A percentile compares a stretch with the other conserved stretches of the same genome.
Evolutionary conservation across 2,113 vertebrate genomes (phyloP).

Genomic region (Nesospiza acunhae): DNA sequence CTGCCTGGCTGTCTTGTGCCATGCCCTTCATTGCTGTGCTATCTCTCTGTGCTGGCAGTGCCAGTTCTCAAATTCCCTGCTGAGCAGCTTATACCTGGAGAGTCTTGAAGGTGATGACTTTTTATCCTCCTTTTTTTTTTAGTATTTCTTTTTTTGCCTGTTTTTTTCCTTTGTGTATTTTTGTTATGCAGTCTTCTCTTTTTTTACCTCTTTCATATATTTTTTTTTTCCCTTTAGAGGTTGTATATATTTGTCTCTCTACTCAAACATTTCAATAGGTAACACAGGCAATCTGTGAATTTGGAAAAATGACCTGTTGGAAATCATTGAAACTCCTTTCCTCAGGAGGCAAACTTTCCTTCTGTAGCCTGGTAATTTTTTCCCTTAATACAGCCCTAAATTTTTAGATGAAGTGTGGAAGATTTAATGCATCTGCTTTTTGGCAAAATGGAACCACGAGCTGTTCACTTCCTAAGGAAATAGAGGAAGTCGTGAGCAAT

Average conservation of each 20-base stretch:
- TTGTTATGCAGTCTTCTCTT: not conserved
- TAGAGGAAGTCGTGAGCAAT: not conserved
- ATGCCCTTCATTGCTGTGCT: not conserved
- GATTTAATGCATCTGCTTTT: not conserved
- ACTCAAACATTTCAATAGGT: not conserved
- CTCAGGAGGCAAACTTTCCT: not conserved
- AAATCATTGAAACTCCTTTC: not conserved
- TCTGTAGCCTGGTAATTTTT: not conserved
- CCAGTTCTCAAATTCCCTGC: not conserved
- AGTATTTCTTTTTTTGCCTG: not conserved
- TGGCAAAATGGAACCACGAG: not conserved
- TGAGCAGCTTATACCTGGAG: not conserved
- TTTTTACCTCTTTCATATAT: too few relatives aligned
- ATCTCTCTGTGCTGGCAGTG: accelerated
- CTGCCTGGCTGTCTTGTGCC: accelerated
- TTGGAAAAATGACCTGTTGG: not conserved
- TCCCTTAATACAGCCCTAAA: not conserved
- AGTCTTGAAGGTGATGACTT: not conserved
- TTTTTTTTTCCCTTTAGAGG: not conserved
- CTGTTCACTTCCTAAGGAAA: not conserved
- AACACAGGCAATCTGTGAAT: not conserved
- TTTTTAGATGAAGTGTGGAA: not conserved
- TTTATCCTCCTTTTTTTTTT: not conserved
- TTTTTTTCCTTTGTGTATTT: not conserved
- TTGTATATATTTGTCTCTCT: not conserved